phyloP scores from a whole-genome alignment of 2,888 invertebrate species.

The Archaeoteleia sp. region DNA sequence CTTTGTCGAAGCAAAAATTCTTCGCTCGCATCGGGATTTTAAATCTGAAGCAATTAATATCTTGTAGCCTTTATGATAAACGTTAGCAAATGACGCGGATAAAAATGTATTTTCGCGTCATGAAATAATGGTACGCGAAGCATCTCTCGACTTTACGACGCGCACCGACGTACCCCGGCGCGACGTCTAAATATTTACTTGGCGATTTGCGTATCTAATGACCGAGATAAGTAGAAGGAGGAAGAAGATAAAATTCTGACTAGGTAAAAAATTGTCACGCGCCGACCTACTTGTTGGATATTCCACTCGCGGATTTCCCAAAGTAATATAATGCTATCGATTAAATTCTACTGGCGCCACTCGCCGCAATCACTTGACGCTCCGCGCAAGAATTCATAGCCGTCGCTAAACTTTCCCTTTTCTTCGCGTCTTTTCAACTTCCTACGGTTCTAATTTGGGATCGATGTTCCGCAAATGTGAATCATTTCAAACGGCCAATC shows the following conservation, averaged over 20 bases:
- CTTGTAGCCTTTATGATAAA: too few species aligned
- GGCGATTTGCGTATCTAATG: slow-evolving; percentile 52
- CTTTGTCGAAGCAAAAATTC: too few species aligned
- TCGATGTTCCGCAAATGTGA: neutral
- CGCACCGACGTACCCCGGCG: slow-evolving; percentile 38
- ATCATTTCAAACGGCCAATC: too few species aligned
- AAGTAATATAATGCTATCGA: slow-evolving; percentile 48
- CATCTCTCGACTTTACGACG: slow-evolving; percentile 47
- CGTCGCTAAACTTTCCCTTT: slow-evolving; percentile 22
- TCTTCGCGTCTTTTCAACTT: slow-evolving; percentile 12
- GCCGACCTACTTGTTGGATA: slow-evolving; percentile 51
- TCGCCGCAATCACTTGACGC: slow-evolving; percentile 35
- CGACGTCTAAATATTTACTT: slow-evolving; percentile 50
- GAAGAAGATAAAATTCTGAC: slow-evolving; percentile 43
- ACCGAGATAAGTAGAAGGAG: slow-evolving; percentile 43
- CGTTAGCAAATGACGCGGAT: slow-evolving; percentile 13
- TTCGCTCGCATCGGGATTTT: too few species aligned
- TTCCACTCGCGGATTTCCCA: slow-evolving; percentile 38
- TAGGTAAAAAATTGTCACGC: slow-evolving; percentile 50
- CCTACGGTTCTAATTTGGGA: slow-evolving; percentile 19
- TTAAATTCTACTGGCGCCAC: slow-evolving; percentile 28
- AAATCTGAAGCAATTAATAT: too few species aligned
- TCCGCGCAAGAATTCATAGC: slow-evolving; percentile 14
- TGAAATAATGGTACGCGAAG: slow-evolving; percentile 39
- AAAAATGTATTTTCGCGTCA: slow-evolving; percentile 23